Evolutionary conservation across 2,888 invertebrate genomes (phyloP), one percentile per base, ranked within the genome.

Genomic region (Rhopalosiphum nymphaeae): DNA sequence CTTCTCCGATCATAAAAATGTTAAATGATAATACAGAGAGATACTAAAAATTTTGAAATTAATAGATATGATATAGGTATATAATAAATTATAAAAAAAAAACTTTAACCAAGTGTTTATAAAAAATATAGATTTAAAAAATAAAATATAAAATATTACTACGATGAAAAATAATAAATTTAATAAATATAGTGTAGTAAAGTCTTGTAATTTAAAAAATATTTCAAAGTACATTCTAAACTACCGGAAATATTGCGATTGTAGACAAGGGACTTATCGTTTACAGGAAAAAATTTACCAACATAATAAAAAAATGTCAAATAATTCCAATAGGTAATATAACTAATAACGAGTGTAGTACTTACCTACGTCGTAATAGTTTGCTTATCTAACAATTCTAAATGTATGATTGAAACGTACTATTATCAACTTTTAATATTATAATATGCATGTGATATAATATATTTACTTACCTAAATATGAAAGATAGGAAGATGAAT

Each of bases 401-500:
- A 78, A 78, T 9, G 78, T 42, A 36, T 25, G 36, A 78, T 36
- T 78, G 21, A 78, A 78, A 78, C 36, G 36, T 5, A 36, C 36
- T 36, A n/a, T 2, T 67, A 36, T 36, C 16, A 16, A 36, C n/a
- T 67, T 67, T 67, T 36, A 78, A 36, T 78, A 46, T 46, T 16
- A n/a, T 46, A n/a, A 16, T 29, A 86, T 46, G 44, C 16, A 26
- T 46, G 46, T 46, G 5, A 36, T 67, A 16, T n/a, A n/a, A 3
- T 21, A 78, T 4, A 78, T 78, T 78, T 94, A 97, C 98, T 97
- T 96, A 99, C 99, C 96, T 95, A 99, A 96, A 96, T 99, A 99
- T 96, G 98, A 98, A 95, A 99, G 96, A 96, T 99, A 99, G 29
- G 99, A 98, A 0, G 99, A 98, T 16, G 98, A 98, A 95, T 99